Evolutionary conservation across 1,140 invertebrate genomes (phyloP).

Genomic region (Subanguina moxae): DNA sequence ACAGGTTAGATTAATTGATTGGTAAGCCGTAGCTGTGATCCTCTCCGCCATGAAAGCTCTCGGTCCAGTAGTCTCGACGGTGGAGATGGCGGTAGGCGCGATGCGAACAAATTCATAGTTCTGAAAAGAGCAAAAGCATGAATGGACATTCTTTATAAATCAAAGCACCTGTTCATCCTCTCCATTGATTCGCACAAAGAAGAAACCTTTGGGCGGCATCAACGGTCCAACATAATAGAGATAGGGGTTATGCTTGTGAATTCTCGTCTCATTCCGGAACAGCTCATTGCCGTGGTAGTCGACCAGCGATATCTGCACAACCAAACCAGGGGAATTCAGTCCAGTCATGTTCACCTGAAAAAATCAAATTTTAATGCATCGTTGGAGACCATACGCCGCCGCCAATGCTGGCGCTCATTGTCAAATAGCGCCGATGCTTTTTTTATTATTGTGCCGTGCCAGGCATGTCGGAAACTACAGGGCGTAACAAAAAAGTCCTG

Average conservation of each 20-base stretch:
- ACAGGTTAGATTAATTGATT: constrained; percentile 61
- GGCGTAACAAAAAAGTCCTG: too few relatives aligned
- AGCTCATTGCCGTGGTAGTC: constrained; percentile 62
- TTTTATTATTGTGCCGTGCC: too few relatives aligned
- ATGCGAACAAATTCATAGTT: constrained; percentile 62
- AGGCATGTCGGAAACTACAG: too few relatives aligned
- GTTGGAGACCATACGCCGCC: too few relatives aligned
- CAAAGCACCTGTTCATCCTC: constrained; percentile 39
- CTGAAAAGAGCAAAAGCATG: constrained; percentile 27
- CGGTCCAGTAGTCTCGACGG: constrained; percentile 54
- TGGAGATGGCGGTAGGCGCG: constrained; percentile 61
- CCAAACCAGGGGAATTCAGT: constrained; percentile 52
- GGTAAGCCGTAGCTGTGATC: constrained; percentile 52
- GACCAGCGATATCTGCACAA: constrained; percentile 63
- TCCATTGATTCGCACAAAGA: constrained; percentile 63
- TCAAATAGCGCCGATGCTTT: too few relatives aligned
- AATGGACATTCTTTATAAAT: not conserved
- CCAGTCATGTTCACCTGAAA: constrained; percentile 54
- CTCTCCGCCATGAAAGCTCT: constrained; percentile 58
- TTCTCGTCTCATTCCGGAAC: constrained; percentile 54
- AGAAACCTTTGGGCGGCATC: constrained; percentile 62
- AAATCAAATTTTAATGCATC: too few relatives aligned
- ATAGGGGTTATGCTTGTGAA: constrained; percentile 51
- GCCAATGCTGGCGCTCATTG: too few relatives aligned
- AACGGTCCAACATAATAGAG: constrained; percentile 63